Conservation (phyloP, 1,140 invertebrate genomes). For the Pseudoatta argentina region DNA sequence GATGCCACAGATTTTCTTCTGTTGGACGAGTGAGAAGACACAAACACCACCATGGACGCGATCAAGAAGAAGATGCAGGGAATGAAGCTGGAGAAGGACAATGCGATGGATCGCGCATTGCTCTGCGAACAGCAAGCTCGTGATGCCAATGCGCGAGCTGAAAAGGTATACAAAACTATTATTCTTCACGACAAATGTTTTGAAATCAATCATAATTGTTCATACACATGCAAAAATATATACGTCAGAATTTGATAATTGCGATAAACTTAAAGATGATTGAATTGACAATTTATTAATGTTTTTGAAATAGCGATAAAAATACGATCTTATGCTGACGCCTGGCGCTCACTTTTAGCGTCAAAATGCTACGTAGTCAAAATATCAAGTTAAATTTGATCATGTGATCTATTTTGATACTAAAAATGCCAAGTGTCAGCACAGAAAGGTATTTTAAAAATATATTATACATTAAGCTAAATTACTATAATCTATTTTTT, state of each 20-base stretch:
- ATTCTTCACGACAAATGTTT: not conserved
- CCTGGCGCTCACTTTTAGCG: too few species aligned
- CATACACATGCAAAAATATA: not conserved
- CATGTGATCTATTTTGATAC: too few species aligned
- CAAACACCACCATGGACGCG: conserved; percentile 95
- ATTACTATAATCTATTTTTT: not conserved
- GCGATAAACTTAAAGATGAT: not conserved
- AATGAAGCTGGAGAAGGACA: conserved; percentile 99
- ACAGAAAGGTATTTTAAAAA: not conserved
- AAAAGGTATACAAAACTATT: conserved; percentile 90
- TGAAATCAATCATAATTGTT: not conserved
- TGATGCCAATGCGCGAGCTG: conserved; percentile 96
- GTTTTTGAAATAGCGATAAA: not conserved
- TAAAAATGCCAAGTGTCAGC: too few species aligned
- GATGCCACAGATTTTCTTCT: conserved; percentile 67
- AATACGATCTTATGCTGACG: too few species aligned
- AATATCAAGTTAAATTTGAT: too few species aligned
- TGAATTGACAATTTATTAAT: conserved; percentile 4
- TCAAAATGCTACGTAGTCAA: too few species aligned
- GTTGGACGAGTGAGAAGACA: conserved; percentile 76
- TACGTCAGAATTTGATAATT: not conserved
- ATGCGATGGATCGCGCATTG: conserved; percentile 97
- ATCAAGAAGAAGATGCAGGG: conserved; percentile 99
- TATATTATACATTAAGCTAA: not conserved
- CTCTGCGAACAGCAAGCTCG: conserved; percentile 97